A percentile compares a stretch with the other conserved stretches of the same genome.
phyloP scores from a whole-genome alignment of 2,797 vertebrate genomes.

The Lepilemur septentrionalis region DNA sequence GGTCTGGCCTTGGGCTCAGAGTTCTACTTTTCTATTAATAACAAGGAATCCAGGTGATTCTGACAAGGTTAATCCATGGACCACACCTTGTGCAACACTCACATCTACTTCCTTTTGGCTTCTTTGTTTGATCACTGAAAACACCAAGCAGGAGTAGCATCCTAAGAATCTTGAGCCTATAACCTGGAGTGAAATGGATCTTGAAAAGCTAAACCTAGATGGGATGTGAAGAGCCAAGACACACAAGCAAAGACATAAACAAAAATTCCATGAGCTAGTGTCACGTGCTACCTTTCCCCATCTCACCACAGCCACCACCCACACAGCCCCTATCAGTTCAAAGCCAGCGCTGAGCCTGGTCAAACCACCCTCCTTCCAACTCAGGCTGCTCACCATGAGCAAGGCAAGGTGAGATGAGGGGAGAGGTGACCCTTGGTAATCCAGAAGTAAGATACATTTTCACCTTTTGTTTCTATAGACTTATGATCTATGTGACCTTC shows the following conservation, averaged over 20 bases:
- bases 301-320: background rate
- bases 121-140: background rate
- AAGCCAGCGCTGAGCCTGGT: background rate
- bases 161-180: background rate
- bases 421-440: background rate
- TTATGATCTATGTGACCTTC: background rate
- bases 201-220: background rate
- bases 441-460: background rate
- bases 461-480: background rate
- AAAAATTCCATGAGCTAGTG: background rate
- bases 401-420: background rate
- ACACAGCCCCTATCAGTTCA: background rate
- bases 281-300: accelerated
- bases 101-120: background rate
- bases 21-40: background rate
- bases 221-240: background rate
- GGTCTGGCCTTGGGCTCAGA: background rate
- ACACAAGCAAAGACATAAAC: background rate
- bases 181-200: background rate
- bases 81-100: background rate
- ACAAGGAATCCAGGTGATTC: background rate
- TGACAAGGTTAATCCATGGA: background rate
- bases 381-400: background rate
- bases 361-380: background rate
- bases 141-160: background rate